Percentiles rank a stretch among this genome's conserved stretches.
phyloP scores from a whole-genome alignment of 2,888 invertebrate genomes.

The Machimus atricapillus region DNA sequence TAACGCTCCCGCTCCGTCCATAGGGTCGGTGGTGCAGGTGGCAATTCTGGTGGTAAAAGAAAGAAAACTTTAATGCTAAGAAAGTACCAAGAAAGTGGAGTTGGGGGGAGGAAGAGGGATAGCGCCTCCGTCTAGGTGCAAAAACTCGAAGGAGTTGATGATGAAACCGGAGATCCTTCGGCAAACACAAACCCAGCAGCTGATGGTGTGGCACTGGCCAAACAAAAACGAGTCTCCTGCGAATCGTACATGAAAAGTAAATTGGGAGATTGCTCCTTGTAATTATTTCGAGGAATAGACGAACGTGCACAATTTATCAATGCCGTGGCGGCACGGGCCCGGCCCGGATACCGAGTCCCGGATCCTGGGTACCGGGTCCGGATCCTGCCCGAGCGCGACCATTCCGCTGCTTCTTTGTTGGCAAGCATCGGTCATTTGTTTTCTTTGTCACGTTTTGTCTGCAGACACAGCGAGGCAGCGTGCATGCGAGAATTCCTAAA shows the following conservation, averaged over 20 bases:
- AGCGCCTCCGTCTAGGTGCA: neutral
- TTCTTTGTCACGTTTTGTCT: slow-evolving; percentile 26
- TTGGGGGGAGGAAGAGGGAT: neutral
- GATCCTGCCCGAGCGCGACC: neutral
- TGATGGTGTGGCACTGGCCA: neutral
- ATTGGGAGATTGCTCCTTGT: slow-evolving; percentile 22
- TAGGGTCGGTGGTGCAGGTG: slow-evolving; percentile 71
- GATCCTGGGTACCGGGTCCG: neutral
- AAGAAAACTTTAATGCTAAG: neutral
- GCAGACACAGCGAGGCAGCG: neutral
- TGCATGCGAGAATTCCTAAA: neutral
- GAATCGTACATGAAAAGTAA: slow-evolving; percentile 32
- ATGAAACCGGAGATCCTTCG: neutral
- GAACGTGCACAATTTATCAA: slow-evolving; percentile 30
- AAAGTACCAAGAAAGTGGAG: slow-evolving; percentile 57
- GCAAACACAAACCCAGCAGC: neutral
- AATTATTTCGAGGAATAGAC: slow-evolving; percentile 31
- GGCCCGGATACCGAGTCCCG: neutral
- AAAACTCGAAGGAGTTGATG: neutral
- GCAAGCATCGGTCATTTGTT: slow-evolving; percentile 16
- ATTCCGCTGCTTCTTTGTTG: neutral
- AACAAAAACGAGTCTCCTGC: neutral
- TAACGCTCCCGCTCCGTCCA: slow-evolving; percentile 73
- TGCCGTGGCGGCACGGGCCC: neutral
- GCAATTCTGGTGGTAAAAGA: slow-evolving; percentile 54